Evolutionary conservation across 2,797 vertebrate species (phyloP).

Genomic region (Coluber constrictor): DNA sequence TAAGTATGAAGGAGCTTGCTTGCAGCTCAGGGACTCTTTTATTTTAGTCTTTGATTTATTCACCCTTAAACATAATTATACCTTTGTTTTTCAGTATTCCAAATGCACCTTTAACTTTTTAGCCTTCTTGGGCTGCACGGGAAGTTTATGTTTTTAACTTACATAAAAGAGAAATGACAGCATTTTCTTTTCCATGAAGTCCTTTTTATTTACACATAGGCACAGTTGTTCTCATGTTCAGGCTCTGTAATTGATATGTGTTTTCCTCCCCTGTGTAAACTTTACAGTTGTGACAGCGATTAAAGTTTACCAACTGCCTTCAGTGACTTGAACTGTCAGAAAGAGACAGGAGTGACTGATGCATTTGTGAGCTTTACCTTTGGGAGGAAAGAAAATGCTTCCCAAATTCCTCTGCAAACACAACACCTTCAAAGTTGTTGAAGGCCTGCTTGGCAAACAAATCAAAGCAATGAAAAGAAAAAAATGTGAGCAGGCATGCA

Average conservation of each 20-base stretch:
- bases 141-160: background rate
- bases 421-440: slow-evolving; percentile 40
- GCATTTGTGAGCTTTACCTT: slow-evolving; percentile 53
- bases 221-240: background rate
- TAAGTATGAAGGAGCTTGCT: background rate
- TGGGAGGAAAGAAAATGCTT: slow-evolving; percentile 30
- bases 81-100: background rate
- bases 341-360: slow-evolving; percentile 62
- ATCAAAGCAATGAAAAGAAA: slow-evolving; percentile 28
- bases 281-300: slow-evolving; percentile 63
- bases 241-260: slow-evolving; percentile 44
- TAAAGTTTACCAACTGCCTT: slow-evolving; percentile 69
- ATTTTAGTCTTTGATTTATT: background rate
- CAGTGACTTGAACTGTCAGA: slow-evolving; percentile 65
- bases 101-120: background rate
- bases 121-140: background rate
- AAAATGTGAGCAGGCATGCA: slow-evolving; percentile 6
- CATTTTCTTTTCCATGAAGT: background rate
- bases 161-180: slow-evolving; percentile 30
- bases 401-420: slow-evolving; percentile 44
- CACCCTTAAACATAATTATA: background rate
- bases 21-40: background rate
- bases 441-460: slow-evolving; percentile 52
- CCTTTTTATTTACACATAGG: background rate
- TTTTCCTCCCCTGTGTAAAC: slow-evolving; percentile 49